Conservation (phyloP, 2,888 invertebrate species). For the Eupeodes latifasciatus region DNA sequence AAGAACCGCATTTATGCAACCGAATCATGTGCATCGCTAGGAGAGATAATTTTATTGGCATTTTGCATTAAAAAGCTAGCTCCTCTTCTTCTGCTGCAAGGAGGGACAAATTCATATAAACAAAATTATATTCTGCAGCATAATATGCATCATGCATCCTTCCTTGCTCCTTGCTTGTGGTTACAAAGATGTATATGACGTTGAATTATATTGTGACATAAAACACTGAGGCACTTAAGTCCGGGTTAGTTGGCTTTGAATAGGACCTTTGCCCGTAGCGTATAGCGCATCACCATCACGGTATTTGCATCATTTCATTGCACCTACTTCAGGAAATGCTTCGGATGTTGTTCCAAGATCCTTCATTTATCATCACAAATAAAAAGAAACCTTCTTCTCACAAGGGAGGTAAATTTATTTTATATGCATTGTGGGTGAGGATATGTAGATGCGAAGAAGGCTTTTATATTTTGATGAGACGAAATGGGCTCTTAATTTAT, state of each 20-base stretch:
- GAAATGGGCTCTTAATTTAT: constrained; percentile 72
- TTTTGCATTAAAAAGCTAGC: constrained; percentile 64
- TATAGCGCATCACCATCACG: constrained; percentile 11
- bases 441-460: constrained; percentile 51
- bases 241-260: constrained; percentile 74
- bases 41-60: constrained; percentile 76
- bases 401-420: neutral
- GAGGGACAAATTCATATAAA: constrained; percentile 18
- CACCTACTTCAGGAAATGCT: constrained; percentile 74
- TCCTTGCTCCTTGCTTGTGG: neutral
- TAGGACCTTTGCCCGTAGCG: constrained; percentile 61
- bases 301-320: constrained; percentile 72
- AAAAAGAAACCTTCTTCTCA: neutral
- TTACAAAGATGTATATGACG: constrained; percentile 3
- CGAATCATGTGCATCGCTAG: constrained; percentile 68
- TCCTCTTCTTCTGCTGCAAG: constrained; percentile 4
- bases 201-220: constrained; percentile 68
- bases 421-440: neutral
- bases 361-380: constrained; percentile 21
- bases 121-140: neutral
- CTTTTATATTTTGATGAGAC: constrained; percentile 61
- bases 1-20: constrained; percentile 51
- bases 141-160: neutral
- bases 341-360: constrained; percentile 65
- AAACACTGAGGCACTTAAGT: constrained; percentile 59